Conservation (phyloP, 2,888 invertebrate genomes). For the Bimastos eiseni region DNA sequence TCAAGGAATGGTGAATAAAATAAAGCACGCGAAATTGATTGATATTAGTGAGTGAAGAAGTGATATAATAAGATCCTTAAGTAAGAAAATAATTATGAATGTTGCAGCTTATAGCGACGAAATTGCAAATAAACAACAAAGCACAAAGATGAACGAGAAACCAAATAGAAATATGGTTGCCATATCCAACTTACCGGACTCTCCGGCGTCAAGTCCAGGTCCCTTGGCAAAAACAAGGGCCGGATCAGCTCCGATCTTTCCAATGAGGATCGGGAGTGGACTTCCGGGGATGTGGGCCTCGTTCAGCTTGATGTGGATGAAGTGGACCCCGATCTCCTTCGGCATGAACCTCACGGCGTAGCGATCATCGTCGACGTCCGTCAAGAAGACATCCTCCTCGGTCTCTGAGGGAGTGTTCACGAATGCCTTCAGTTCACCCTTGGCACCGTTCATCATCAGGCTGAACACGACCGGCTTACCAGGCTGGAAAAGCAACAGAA, state of each 20-base stretch:
- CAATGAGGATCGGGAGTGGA: conserved; percentile 82
- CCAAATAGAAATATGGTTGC: no score
- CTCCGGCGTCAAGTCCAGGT: conserved; percentile 53
- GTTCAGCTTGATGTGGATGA: conserved; percentile 85
- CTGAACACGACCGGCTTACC: conserved; percentile 92
- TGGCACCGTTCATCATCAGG: conserved; percentile 87
- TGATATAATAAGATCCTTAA: not conserved
- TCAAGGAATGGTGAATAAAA: not conserved
- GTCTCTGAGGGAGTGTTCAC: conserved; percentile 83
- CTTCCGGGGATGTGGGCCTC: conserved; percentile 95
- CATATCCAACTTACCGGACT: conserved; percentile 37
- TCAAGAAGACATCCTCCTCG: conserved; percentile 94
- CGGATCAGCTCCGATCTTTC: conserved; percentile 87
- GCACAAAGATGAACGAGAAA: no score
- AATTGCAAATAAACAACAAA: no score
- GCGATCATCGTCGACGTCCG: conserved; percentile 66
- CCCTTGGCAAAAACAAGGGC: conserved; percentile 64
- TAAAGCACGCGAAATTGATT: not conserved
- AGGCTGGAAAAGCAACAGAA: conserved; percentile 50
- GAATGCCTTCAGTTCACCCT: conserved; percentile 61
- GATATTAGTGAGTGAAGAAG: not conserved
- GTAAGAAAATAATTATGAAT: not conserved
- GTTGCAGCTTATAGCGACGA: no score
- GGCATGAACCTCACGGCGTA: conserved; percentile 69
- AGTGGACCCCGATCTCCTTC: conserved; percentile 80